These are phyloP conservation scores for Drosophila ananassae DNA, from an alignment of 1,140 invertebrate species.

Conservation along the genomic window DNA sequence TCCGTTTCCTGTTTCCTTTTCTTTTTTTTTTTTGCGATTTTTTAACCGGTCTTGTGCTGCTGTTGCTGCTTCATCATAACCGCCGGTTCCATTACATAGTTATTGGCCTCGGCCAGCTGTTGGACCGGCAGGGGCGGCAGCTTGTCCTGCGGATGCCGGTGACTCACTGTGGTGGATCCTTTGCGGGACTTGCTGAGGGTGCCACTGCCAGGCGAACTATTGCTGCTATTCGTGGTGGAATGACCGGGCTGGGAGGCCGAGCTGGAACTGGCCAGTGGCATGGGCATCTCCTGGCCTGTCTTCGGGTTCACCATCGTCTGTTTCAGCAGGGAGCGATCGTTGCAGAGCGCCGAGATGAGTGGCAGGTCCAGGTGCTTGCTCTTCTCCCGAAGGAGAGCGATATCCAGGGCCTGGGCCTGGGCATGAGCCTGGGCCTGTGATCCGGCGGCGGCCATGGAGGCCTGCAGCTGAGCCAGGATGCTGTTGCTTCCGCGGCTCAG, in stretches of 20 bases:
- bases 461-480: slow-evolving; percentile 77
- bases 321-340: slow-evolving; percentile 92
- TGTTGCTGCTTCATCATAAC: slow-evolving; percentile 74
- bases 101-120: slow-evolving; percentile 81
- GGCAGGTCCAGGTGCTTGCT: slow-evolving; percentile 94
- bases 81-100: slow-evolving; percentile 83
- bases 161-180: slow-evolving; percentile 84
- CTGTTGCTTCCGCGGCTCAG: slow-evolving; percentile 62
- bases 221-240: slow-evolving; percentile 13
- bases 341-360: slow-evolving; percentile 94
- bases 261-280: neutral
- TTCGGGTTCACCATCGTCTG: slow-evolving; percentile 93
- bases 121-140: slow-evolving; percentile 83
- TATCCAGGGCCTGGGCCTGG: slow-evolving; percentile 86
- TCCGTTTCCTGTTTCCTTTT: slow-evolving; percentile 14
- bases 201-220: slow-evolving; percentile 14
- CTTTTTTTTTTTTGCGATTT: neutral
- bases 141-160: slow-evolving; percentile 86
- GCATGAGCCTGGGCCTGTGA: slow-evolving; percentile 20
- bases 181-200: slow-evolving; percentile 86
- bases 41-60: slow-evolving; percentile 27
- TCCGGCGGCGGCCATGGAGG: slow-evolving; percentile 54
- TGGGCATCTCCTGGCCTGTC: slow-evolving; percentile 27
- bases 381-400: slow-evolving; percentile 92
- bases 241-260: neutral